Conservation (phyloP, 2,113 vertebrate genomes). For the Odocoileus virginianus region DNA sequence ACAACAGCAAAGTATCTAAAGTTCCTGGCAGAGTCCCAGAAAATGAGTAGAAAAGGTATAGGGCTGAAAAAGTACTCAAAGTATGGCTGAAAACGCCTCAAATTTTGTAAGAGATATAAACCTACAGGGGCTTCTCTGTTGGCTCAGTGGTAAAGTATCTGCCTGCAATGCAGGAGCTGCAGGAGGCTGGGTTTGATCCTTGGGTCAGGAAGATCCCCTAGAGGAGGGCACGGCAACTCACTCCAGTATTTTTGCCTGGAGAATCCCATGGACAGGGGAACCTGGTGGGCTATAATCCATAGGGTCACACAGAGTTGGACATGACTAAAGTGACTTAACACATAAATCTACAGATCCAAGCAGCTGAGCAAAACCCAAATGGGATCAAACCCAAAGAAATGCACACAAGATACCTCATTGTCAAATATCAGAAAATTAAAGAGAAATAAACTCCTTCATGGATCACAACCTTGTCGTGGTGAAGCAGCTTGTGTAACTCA, state of each 20-base stretch:
- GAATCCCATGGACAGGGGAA: background rate
- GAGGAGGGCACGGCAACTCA: background rate
- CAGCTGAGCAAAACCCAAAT: background rate
- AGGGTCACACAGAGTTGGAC: background rate
- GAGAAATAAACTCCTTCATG: background rate
- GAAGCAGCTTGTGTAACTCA: background rate
- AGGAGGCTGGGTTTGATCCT: background rate
- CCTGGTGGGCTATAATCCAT: background rate
- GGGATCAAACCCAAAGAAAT: background rate
- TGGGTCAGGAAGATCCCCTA: background rate
- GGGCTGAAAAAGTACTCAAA: background rate
- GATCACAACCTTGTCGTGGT: background rate
- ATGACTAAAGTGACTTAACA: background rate
- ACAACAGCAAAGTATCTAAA: background rate
- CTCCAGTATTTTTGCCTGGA: background rate
- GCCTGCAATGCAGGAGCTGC: background rate
- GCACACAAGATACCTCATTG: background rate
- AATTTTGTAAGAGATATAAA: background rate
- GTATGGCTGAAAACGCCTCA: background rate
- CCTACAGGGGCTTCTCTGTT: background rate
- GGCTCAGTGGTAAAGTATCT: background rate
- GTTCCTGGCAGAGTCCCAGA: background rate
- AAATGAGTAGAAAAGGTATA: background rate
- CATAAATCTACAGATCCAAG: background rate
- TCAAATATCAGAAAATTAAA: conserved; percentile 6